These are phyloP conservation scores for Amphipyra berbera DNA, from an alignment of 2,888 invertebrate species.

Conservation along the genomic window DNA sequence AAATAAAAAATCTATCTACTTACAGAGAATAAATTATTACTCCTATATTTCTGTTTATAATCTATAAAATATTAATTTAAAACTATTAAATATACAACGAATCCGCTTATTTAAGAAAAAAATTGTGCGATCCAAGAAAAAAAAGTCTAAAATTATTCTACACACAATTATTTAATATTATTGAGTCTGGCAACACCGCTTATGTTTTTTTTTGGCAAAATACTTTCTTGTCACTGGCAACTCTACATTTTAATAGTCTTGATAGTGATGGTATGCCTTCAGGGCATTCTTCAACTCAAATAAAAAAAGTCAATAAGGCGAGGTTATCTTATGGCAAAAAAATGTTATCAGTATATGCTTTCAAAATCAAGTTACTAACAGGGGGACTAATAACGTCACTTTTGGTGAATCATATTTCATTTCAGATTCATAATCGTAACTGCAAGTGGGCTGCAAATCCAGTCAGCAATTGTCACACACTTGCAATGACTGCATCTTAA, in stretches of 20 bases:
- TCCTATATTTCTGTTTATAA: slow-evolving; percentile 40
- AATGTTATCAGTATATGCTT: too few species aligned
- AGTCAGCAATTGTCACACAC: too few species aligned
- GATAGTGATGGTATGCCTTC: too few species aligned
- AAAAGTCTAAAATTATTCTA: slow-evolving; percentile 47
- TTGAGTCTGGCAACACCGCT: slow-evolving; percentile 46
- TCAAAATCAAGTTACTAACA: too few species aligned
- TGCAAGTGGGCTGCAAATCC: too few species aligned
- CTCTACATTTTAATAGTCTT: not conserved
- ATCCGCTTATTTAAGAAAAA: slow-evolving; percentile 41
- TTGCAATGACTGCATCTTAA: too few species aligned
- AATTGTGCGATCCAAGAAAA: slow-evolving; percentile 57
- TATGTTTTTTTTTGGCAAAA: slow-evolving; percentile 48
- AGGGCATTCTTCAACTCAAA: too few species aligned
- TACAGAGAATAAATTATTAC: slow-evolving; percentile 62
- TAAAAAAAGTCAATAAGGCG: too few species aligned
- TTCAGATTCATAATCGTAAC: too few species aligned
- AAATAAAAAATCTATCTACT: slow-evolving; percentile 61
- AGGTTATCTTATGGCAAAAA: too few species aligned
- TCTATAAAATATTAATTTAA: slow-evolving; percentile 53
- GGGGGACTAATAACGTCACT: too few species aligned
- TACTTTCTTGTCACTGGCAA: slow-evolving; percentile 45
- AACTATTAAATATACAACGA: slow-evolving; percentile 58
- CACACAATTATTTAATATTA: slow-evolving; percentile 43
- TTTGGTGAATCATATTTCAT: too few species aligned